These are phyloP conservation scores for Aldrovandia affinis DNA, from an alignment of 2,797 vertebrate species.

Conservation along the genomic window DNA sequence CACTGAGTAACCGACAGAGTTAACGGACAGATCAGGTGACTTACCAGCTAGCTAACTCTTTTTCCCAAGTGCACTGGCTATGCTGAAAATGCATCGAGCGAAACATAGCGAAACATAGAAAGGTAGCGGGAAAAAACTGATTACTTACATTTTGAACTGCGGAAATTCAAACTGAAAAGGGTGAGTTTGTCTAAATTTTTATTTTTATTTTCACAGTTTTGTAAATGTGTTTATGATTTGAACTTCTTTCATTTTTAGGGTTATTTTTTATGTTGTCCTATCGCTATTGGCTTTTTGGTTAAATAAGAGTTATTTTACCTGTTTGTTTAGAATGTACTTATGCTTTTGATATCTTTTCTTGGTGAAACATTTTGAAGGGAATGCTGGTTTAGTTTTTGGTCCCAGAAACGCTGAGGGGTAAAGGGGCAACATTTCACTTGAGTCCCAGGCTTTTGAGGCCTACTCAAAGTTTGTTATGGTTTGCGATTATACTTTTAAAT, in stretches of 20 bases:
- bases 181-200: slow-evolving; percentile 10
- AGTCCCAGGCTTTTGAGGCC: slow-evolving; percentile 13
- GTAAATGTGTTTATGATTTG: background rate
- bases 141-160: slow-evolving; percentile 23
- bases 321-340: background rate
- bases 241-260: background rate
- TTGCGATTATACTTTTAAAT: background rate
- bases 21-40: slow-evolving; percentile 25
- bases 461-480: background rate
- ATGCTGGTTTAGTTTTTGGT: background rate
- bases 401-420: background rate
- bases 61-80: background rate
- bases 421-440: background rate
- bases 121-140: background rate
- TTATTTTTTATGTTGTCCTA: background rate
- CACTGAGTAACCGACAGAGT: slow-evolving; percentile 25
- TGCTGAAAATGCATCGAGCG: background rate
- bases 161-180: slow-evolving; percentile 1
- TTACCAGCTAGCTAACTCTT: slow-evolving; percentile 14
- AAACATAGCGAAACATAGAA: slow-evolving; percentile 2
- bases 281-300: background rate
- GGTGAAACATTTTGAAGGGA: background rate
- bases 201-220: background rate
- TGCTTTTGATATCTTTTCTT: background rate
- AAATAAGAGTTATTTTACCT: background rate